Evolutionary conservation across 2,888 invertebrate species (phyloP).

Genomic region (Linhomoeus sp.): DNA sequence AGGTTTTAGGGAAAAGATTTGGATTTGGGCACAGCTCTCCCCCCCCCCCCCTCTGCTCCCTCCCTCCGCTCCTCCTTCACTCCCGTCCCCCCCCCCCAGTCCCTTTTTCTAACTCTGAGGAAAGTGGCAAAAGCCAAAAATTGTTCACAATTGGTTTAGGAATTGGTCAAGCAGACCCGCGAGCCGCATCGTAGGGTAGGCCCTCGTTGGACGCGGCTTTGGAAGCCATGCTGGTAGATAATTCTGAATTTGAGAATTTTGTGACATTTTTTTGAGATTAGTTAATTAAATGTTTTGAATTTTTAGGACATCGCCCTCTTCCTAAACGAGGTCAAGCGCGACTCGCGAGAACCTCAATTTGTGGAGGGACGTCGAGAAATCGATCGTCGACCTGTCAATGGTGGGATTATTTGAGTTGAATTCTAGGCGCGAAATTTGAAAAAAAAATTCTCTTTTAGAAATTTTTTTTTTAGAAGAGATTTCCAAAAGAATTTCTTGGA

Average conservation of each 20-base stretch:
- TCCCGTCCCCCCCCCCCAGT: too few species aligned
- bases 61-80: too few species aligned
- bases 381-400: conserved; percentile 29
- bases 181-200: conserved; percentile 57
- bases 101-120: too few species aligned
- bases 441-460: too few species aligned
- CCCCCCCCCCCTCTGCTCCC: too few species aligned
- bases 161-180: conserved; percentile 34
- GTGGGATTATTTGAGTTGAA: conserved; percentile 5
- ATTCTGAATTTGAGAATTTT: too few species aligned
- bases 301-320: conserved; percentile 66
- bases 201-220: conserved; percentile 60
- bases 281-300: not conserved
- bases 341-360: conserved; percentile 76
- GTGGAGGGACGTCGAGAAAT: conserved; percentile 65
- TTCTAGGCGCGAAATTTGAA: not conserved
- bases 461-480: too few species aligned
- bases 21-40: not conserved
- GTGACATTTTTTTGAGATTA: too few species aligned
- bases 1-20: conserved; percentile 34
- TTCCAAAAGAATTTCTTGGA: too few species aligned
- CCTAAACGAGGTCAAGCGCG: conserved; percentile 91
- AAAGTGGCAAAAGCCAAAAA: too few species aligned
- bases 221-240: conserved; percentile 75
- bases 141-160: conserved; percentile 17